Percentiles rank a stretch among this genome's conserved stretches.
Conservation (phyloP, 2,113 vertebrate genomes). For the Murina feae region DNA sequence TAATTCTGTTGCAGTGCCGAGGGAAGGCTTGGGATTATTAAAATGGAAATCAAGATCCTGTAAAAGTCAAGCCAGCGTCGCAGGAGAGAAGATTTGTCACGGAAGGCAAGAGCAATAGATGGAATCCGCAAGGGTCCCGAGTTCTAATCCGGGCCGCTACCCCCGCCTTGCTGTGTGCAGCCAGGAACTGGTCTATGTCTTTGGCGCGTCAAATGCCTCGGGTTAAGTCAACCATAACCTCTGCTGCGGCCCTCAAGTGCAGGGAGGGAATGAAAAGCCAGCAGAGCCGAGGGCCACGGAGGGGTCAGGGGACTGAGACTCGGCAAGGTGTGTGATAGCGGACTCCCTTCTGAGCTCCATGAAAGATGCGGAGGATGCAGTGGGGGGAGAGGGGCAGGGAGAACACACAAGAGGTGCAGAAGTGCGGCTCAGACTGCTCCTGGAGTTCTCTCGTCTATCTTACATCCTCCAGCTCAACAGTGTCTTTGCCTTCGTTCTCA, state of each 20-base stretch:
- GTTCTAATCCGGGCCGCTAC: conserved; percentile 50
- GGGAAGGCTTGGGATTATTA: conserved; percentile 67
- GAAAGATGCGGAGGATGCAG: background rate
- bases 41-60: conserved; percentile 71
- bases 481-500: background rate
- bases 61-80: conserved; percentile 64
- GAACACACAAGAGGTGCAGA: background rate
- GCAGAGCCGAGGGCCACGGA: background rate
- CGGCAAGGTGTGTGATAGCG: background rate
- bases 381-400: rapidly evolving
- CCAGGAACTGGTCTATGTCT: background rate
- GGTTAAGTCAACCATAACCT: conserved; percentile 3
- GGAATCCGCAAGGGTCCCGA: background rate
- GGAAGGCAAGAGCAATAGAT: conserved; percentile 20
- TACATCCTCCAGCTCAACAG: background rate
- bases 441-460: background rate
- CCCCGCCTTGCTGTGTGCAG: background rate
- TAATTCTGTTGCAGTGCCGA: conserved; percentile 60
- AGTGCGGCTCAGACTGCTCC: background rate
- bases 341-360: background rate
- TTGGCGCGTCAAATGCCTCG: background rate
- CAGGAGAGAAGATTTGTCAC: conserved; percentile 48
- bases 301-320: background rate
- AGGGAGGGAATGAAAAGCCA: background rate
- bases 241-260: background rate